These are phyloP conservation scores for Macrochelys suwanniensis DNA, from an alignment of 2,797 vertebrate species.

Conservation along the genomic window DNA sequence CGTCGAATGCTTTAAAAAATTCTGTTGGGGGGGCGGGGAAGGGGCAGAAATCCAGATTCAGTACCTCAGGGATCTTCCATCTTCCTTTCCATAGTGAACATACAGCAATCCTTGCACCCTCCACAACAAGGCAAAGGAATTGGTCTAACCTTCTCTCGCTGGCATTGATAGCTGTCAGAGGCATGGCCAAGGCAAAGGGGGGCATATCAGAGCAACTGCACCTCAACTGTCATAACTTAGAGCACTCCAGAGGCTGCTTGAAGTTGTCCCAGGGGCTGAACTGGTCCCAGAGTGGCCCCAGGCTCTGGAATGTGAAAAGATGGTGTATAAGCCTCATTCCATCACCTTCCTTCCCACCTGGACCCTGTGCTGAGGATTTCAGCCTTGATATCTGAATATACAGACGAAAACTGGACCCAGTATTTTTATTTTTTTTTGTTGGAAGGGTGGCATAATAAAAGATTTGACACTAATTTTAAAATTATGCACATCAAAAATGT, in stretches of 20 bases:
- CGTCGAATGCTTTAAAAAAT: neutral
- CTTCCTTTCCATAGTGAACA: conserved; percentile 15
- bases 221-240: neutral
- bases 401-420: neutral
- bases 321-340: neutral
- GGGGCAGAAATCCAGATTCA: neutral
- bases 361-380: neutral
- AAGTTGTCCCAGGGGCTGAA: neutral
- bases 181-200: neutral
- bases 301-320: neutral
- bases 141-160: neutral
- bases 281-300: neutral
- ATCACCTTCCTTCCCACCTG: neutral
- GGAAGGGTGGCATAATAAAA: neutral
- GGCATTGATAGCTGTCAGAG: neutral
- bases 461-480: neutral
- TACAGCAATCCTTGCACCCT: neutral
- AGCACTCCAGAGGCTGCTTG: neutral
- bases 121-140: neutral
- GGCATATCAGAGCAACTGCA: neutral
- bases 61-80: neutral
- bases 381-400: neutral
- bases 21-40: neutral
- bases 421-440: too few relatives aligned
- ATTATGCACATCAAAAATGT: neutral